These are phyloP conservation scores for Melieria picta DNA, from an alignment of 2,888 invertebrate genomes.

Conservation along the genomic window DNA sequence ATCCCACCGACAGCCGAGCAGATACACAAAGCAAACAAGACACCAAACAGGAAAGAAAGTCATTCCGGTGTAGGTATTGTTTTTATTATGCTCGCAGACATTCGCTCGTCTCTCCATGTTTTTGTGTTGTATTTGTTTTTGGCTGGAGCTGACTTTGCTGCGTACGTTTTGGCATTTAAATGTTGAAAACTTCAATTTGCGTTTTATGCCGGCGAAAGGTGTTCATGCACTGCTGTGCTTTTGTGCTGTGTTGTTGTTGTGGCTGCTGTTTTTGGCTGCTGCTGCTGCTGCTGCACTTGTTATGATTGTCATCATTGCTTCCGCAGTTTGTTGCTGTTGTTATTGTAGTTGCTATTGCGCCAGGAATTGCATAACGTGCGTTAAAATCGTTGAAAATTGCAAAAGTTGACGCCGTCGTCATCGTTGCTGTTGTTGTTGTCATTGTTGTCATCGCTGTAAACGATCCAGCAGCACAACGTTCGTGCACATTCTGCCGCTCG, in stretches of 20 bases:
- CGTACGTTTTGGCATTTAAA: too few relatives aligned
- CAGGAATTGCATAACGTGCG: constrained; percentile 36
- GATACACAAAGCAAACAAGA: neutral
- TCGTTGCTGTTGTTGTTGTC: too few relatives aligned
- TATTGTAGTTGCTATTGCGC: neutral
- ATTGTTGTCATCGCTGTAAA: too few relatives aligned
- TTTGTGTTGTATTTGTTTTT: too few relatives aligned
- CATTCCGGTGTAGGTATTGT: neutral
- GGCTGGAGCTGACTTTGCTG: too few relatives aligned
- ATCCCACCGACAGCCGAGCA: neutral
- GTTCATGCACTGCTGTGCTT: neutral
- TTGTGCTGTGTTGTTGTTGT: constrained; percentile 2
- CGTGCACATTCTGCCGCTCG: too few relatives aligned
- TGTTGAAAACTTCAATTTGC: too few relatives aligned
- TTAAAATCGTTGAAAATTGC: constrained; percentile 37
- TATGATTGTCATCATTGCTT: neutral
- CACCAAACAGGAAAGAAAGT: too few relatives aligned
- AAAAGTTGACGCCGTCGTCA: constrained; percentile 23
- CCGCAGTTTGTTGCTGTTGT: neutral
- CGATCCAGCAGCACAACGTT: too few relatives aligned
- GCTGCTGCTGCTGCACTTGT: neutral
- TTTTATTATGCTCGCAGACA: constrained; percentile 7
- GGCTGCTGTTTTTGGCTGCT: constrained; percentile 5
- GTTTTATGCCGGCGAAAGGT: neutral
- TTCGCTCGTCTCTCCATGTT: neutral